These are phyloP conservation scores for Mylabris sibirica DNA, from an alignment of 2,888 invertebrate genomes.

Conservation along the genomic window DNA sequence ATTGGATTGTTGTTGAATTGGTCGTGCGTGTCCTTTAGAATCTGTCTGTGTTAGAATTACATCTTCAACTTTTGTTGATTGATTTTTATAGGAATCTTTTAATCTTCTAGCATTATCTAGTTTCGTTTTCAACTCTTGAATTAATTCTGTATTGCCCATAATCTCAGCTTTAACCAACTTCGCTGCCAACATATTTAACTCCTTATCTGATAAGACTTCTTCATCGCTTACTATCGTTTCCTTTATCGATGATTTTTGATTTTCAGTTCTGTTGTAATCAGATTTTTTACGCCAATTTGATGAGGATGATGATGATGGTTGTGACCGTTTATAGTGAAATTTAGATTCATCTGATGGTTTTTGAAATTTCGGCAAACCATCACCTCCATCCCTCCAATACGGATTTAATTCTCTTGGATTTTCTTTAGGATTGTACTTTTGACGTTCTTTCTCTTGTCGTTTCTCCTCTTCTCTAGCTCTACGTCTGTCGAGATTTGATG, in stretches of 20 bases:
- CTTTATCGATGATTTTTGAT: neutral
- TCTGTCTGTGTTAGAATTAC: slow-evolving; percentile 76
- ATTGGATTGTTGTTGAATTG: slow-evolving; percentile 62
- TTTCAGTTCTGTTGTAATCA: neutral
- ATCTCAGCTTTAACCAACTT: slow-evolving; percentile 94
- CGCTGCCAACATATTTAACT: slow-evolving; percentile 90
- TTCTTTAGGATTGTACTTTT: slow-evolving; percentile 74
- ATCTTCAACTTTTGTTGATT: slow-evolving; percentile 59
- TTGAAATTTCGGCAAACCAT: slow-evolving; percentile 74
- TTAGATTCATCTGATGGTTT: slow-evolving; percentile 57
- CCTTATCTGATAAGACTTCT: slow-evolving; percentile 71
- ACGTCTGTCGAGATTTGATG: slow-evolving; percentile 59
- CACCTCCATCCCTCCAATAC: slow-evolving; percentile 90
- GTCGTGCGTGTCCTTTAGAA: slow-evolving; percentile 72
- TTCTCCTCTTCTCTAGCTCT: slow-evolving; percentile 62
- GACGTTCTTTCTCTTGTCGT: slow-evolving; percentile 65
- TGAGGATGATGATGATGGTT: neutral
- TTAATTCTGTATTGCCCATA: slow-evolving; percentile 79
- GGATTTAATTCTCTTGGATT: slow-evolving; percentile 86
- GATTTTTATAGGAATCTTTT: slow-evolving; percentile 32
- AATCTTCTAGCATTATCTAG: slow-evolving; percentile 73
- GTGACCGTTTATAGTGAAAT: slow-evolving; percentile 10
- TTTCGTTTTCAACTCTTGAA: slow-evolving; percentile 75
- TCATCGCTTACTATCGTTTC: slow-evolving; percentile 25
- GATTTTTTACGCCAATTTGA: slow-evolving; percentile 38